phyloP scores from a whole-genome alignment of 1,140 invertebrate genomes.

The Chrysoperla carnea region DNA sequence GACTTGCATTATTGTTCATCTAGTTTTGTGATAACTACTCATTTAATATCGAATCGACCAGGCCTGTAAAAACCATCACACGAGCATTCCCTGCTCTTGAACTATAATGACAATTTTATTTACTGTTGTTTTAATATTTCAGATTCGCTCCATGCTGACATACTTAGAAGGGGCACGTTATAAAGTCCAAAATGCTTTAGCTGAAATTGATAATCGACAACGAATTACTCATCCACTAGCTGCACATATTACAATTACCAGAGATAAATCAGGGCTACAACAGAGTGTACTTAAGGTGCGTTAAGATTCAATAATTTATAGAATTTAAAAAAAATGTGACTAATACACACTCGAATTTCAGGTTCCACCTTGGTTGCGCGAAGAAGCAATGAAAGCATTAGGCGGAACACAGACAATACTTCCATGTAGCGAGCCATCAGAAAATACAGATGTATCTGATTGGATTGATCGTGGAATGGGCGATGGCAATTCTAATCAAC shows the following conservation, averaged over 20 bases:
- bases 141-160: conserved; percentile 84
- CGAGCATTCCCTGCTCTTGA: too few species aligned
- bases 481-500: conserved; percentile 67
- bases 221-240: conserved; percentile 62
- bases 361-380: conserved; percentile 63
- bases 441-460: conserved; percentile 23
- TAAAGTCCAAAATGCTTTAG: conserved; percentile 66
- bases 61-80: too few species aligned
- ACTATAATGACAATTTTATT: too few species aligned
- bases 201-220: conserved; percentile 60
- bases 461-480: conserved; percentile 61
- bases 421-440: conserved; percentile 12
- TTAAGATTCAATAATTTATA: not conserved
- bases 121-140: conserved; percentile 9
- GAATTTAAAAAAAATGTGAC: too few species aligned
- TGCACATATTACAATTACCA: conserved; percentile 67
- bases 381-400: conserved; percentile 35
- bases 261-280: conserved; percentile 77
- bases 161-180: conserved; percentile 80
- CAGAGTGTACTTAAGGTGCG: conserved; percentile 67
- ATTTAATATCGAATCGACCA: too few species aligned
- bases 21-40: too few species aligned
- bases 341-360: conserved; percentile 17
- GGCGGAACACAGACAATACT: conserved; percentile 31
- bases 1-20: too few species aligned